phyloP scores from a whole-genome alignment of 2,113 vertebrate species.

The Sturnus vulgaris region DNA sequence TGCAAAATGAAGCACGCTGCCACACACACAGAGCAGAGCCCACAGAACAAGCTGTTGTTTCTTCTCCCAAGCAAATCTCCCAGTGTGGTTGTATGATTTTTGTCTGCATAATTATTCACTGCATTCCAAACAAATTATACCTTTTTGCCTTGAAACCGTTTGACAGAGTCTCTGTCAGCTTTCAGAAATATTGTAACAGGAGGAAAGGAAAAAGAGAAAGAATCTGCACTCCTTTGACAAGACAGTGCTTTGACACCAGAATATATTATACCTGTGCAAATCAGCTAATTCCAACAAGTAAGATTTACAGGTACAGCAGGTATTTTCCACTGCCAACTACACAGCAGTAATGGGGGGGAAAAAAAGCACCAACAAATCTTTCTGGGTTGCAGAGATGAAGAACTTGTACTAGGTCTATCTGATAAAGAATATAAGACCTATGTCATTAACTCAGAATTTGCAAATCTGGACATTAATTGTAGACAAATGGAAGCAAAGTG shows the following conservation, averaged over 20 bases:
- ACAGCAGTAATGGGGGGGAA: not conserved
- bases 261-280: not conserved
- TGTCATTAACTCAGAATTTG: not conserved
- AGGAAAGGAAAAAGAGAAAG: not conserved
- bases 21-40: not conserved
- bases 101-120: not conserved
- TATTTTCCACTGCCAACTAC: not conserved
- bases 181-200: constrained; percentile 16
- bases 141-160: not conserved
- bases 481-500: not conserved
- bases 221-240: not conserved
- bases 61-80: not conserved
- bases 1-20: not conserved
- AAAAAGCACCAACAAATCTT: not conserved
- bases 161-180: constrained; percentile 3
- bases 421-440: not conserved
- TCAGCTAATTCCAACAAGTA: not conserved
- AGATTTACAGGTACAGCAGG: not conserved
- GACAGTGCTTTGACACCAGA: not conserved
- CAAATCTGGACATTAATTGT: not conserved
- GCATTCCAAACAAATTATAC: not conserved
- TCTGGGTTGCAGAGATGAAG: not conserved
- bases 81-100: not conserved
- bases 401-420: not conserved
- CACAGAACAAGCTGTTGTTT: not conserved